Evolutionary conservation across 1,140 invertebrate genomes (phyloP), one percentile per base, ranked within the genome.

Genomic region (Rhagoletis zephyria): DNA sequence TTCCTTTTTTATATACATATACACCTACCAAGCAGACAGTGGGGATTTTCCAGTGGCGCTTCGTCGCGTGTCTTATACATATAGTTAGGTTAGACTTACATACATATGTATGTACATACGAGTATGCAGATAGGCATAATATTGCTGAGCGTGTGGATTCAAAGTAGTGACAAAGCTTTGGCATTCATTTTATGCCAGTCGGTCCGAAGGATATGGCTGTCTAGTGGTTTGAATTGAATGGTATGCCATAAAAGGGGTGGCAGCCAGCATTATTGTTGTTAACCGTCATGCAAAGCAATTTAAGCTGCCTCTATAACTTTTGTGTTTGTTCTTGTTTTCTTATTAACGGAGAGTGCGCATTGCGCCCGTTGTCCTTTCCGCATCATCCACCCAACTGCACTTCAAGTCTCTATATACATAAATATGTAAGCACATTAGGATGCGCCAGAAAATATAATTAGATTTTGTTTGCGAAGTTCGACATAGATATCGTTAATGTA

Each of bases 361-460:
- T 90, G 90, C 90, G 92, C 89, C 90, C 90, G 91, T 91, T 92
- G 91, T 92, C 91, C 91, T 90, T 92, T 92, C 91, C 91, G 90
- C 88, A 91, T 90, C 90, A 90, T 85, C 86, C 56, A 88, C 88
- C 89, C 40, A 91, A 45, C 85, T 42, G 12, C 85, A 85, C 42
- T 7, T 60, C 12, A 9, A 85, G 30, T 65, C 16, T 65, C 16
- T 40, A 14, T 14, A 65, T 40, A 6, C 64, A 65, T 65, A 19
- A 6, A 65, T 65, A 19, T 14, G 3, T 19, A 65, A 19, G 30
- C 30, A 30, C 30, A 30, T 30, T 30, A 30, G 30, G 30, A 1
- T 30, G 30, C 30, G 30, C 30, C 30, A 30, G 30, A 30, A 30
- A 30, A 30, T 30, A 30, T 0, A 30, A 30, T 30, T 30, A 30